Base-by-base conservation (phyloP, 2,888 invertebrate species). In the Polydrusus pterygomalis region DNA sequence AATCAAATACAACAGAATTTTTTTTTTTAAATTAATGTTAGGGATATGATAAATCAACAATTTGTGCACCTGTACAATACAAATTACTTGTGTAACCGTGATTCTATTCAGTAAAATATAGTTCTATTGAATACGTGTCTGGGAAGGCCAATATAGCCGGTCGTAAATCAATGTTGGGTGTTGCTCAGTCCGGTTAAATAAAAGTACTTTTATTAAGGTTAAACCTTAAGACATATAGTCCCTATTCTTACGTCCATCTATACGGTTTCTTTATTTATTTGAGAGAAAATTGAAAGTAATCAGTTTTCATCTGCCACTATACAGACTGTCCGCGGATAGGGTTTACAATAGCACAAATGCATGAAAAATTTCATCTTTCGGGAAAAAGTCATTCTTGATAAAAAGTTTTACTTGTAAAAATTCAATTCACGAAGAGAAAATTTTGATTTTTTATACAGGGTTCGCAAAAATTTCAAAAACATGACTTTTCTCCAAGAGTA, bases 111-210 rank as follows among this genome's bases (percentile, higher is more conserved):
- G 30, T 54, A 51, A 74, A 74, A 74, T 69, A 74, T 68, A 63
- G 60, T 67, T 71, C n/a, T 71, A 75, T 75, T 75, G 75, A 75
- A 75, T 58, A 75, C 75, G 75, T 75, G 75, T 67, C 62, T 70
- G 40, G 70, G 62, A 58, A 40, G 65, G 70, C 70, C 54, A 75
- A 70, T 75, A 75, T 71, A 58, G 58, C 40, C n/a, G 49, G 38
- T 67, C 70, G 67, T 75, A 75, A 75, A 75, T 75, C 75, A 75
- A 62, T 34, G 56, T 45, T 62, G 74, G 68, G 74, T 68, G 74
- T 74, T 74, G 68, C 68, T 60, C 40, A 45, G 68, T 62, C 62
- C 49, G 49, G 47, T 60, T 62, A 40, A 68, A 74, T 67, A 68
- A 74, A 74, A 74, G 68, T 62, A 38, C 74, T 74, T 74, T 74